phyloP scores from a whole-genome alignment of 2,797 vertebrate species.

The Betta splendens region DNA sequence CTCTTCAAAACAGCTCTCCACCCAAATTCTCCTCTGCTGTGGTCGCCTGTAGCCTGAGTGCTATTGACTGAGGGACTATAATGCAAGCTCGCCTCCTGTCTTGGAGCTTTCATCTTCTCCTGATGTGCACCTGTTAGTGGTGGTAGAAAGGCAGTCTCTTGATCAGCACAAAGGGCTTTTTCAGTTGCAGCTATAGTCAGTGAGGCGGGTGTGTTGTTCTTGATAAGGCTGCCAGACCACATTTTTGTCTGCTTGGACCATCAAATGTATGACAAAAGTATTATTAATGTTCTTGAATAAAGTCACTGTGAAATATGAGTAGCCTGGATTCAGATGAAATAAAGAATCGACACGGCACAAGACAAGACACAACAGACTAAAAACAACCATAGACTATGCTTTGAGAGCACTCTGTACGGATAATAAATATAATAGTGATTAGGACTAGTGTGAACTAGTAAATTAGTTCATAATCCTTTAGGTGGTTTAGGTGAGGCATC shows the following conservation, averaged over 20 bases:
- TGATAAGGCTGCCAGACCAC: slow-evolving; percentile 3
- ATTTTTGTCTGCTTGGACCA: not conserved
- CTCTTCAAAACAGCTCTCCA: slow-evolving; percentile 52
- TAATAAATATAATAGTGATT: no score
- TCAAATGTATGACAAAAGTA: not conserved
- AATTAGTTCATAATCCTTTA: slow-evolving; percentile 67
- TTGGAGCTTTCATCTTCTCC: slow-evolving; percentile 63
- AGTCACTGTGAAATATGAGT: not conserved
- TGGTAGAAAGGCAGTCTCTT: slow-evolving; percentile 54
- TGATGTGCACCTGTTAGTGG: slow-evolving; percentile 43
- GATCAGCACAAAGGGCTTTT: slow-evolving; percentile 52
- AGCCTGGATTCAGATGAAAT: slow-evolving; percentile 4
- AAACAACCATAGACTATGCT: slow-evolving; percentile 55
- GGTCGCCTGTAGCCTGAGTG: slow-evolving; percentile 46
- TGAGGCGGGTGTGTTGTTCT: not conserved
- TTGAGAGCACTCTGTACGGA: no score
- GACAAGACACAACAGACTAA: slow-evolving; percentile 42
- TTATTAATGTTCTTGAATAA: not conserved
- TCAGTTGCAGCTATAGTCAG: slow-evolving; percentile 16
- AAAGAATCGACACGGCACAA: no score
- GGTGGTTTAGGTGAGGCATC: slow-evolving; percentile 55
- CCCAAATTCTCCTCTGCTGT: slow-evolving; percentile 62
- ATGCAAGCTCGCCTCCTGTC: slow-evolving; percentile 37
- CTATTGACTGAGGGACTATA: slow-evolving; percentile 60
- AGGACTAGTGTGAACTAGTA: no score